Percentiles rank a stretch among this genome's conserved stretches.
Evolutionary conservation across 2,888 invertebrate genomes (phyloP).

Genomic region (Megastigmus dorsalis): DNA sequence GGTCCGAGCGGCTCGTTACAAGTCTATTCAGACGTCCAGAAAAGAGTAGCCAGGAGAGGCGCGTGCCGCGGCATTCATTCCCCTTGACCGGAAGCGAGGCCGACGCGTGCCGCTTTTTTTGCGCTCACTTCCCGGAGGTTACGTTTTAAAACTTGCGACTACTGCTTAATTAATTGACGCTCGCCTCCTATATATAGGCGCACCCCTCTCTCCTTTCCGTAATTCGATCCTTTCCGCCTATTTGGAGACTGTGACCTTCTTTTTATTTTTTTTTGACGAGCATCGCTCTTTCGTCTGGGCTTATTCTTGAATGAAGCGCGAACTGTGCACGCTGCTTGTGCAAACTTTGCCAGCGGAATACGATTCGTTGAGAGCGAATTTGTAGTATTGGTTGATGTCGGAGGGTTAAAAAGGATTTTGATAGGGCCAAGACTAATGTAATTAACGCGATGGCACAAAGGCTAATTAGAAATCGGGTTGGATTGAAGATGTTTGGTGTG

Average conservation of each 20-base stretch:
- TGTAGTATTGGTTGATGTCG: not conserved
- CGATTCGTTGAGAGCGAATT: conserved; percentile 16
- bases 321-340: not conserved
- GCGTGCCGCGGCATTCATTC: conserved; percentile 73
- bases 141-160: conserved; percentile 40
- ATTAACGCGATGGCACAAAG: conserved; percentile 34
- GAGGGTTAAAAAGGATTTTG: conserved; percentile 24
- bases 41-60: conserved; percentile 60
- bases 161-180: conserved; percentile 52
- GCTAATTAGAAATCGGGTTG: conserved; percentile 32
- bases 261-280: conserved; percentile 52
- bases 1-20: conserved; percentile 70
- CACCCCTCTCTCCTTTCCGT: too few relatives aligned
- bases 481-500: not conserved
- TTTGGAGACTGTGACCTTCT: conserved; percentile 38
- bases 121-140: not conserved
- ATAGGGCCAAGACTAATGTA: conserved; percentile 14
- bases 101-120: conserved; percentile 54
- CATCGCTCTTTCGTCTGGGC: not conserved
- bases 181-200: too few relatives aligned
- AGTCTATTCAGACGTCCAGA: conserved; percentile 73
- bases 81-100: conserved; percentile 69
- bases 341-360: not conserved
- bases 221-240: conserved; percentile 49
- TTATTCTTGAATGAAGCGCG: not conserved